Percentiles rank a stretch among this genome's conserved stretches.
Evolutionary conservation across 2,113 vertebrate species (phyloP).

Genomic region (Eudyptes chrysolophus): DNA sequence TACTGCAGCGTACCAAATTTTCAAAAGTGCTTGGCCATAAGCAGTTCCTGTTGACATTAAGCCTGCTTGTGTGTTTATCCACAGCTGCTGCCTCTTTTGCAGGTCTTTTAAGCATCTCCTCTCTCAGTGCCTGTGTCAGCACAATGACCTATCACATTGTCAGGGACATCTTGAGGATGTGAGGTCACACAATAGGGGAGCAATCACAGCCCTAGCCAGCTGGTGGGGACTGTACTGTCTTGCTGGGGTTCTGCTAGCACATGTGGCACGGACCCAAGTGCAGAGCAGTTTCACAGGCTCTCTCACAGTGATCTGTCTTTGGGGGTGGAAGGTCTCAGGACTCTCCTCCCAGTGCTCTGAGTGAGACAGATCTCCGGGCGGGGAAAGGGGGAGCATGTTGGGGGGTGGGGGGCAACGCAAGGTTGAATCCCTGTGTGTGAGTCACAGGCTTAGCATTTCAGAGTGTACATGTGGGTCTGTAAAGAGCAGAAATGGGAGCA

Average conservation of each 20-base stretch:
- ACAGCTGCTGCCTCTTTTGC: slow-evolving; percentile 46
- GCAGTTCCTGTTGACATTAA: slow-evolving; percentile 23
- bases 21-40: slow-evolving; percentile 18
- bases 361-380: fast-evolving
- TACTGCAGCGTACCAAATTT: not conserved
- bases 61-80: not conserved
- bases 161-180: not conserved
- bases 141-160: not conserved
- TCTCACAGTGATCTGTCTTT: not conserved
- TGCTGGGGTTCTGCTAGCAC: not conserved
- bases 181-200: fast-evolving
- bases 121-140: not conserved
- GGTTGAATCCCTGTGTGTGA: not conserved
- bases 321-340: not conserved
- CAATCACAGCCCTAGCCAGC: not conserved
- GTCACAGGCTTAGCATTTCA: not conserved
- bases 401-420: not conserved
- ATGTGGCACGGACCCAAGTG: not conserved
- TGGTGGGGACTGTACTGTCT: not conserved
- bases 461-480: not conserved
- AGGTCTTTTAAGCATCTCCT: not conserved
- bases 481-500: not conserved
- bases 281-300: not conserved
- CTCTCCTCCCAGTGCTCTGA: not conserved
- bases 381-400: no score